Evolutionary conservation across 2,113 vertebrate genomes (phyloP), one percentile per base, ranked within the genome.

Genomic region (Diadophis punctatus): DNA sequence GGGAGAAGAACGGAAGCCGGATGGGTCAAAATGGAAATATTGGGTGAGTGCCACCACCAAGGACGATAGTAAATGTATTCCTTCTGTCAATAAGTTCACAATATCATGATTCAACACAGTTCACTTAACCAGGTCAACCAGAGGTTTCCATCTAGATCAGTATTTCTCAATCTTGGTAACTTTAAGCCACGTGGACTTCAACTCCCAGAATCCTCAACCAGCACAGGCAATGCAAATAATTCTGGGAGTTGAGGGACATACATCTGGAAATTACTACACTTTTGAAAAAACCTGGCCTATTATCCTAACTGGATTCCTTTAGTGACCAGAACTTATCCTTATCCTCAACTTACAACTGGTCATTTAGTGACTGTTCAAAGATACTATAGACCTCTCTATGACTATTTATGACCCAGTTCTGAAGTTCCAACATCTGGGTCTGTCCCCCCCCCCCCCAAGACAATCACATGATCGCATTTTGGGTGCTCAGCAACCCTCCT

Each of bases 1-100:
- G 99, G 99, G 99, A 93, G 98, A 99, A 92, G 98, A 99, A 93
- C 97, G 93, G 30, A 96, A 97, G 91, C 97, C 97, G 1, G 97
- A 97, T 0, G 98, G 98, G 91, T 96, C 94, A 95, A 97, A 92
- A 14, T 97, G 95, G 92, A 99, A 99, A 95, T 99, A 99, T 95
- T 99, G 99, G 99, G 99, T 99, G 97, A 98, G 98, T 97, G 14
- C 0, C 34, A 22, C 0, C 74, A 22, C 18, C 34, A 80, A 80
- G 8, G 18, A 80, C 0, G 7, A 39, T 8, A 80, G 68, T 39
- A 80, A 22, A 80, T 80, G 34, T 80, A 43, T 80, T 80, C 34
- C 18, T 80, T 80, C 74, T 80, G 74, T 43, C 74, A 80, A 22
- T 80, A 20, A 80, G 34, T 80, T 80, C 18, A 80, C 16, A 80